These are phyloP conservation scores for Coleophora flavipennella DNA, from an alignment of 2,888 invertebrate genomes.

Conservation along the genomic window DNA sequence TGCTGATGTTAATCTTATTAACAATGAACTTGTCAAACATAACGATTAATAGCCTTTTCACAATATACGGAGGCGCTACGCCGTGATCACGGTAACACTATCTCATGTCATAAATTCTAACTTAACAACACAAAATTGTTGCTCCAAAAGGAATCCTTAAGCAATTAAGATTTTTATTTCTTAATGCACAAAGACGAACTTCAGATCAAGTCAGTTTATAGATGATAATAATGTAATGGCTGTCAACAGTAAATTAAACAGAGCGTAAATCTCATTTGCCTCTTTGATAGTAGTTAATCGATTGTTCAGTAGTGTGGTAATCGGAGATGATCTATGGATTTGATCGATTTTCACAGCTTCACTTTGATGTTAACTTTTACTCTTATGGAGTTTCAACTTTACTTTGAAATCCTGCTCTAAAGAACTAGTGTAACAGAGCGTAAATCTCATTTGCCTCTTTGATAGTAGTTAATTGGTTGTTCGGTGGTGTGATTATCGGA, in stretches of 20 bases:
- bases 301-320: no score
- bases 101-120: slow-evolving; percentile 3
- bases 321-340: not conserved
- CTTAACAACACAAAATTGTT: not conserved
- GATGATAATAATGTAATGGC: not conserved
- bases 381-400: no score
- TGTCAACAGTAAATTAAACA: slow-evolving; percentile 1
- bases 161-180: slow-evolving; percentile 1
- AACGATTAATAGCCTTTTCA: slow-evolving; percentile 9
- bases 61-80: slow-evolving; percentile 1
- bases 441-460: slow-evolving; percentile 11
- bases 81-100: not conserved
- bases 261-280: slow-evolving; percentile 11
- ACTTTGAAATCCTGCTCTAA: no score
- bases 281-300: slow-evolving; percentile 7
- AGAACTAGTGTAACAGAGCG: no score
- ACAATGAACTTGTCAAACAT: slow-evolving; percentile 17
- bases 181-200: not conserved
- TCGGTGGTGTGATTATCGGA: slow-evolving; percentile 4
- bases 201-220: not conserved
- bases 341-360: no score
- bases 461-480: slow-evolving; percentile 9
- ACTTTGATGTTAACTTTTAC: no score
- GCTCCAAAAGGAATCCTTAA: not conserved
- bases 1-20: slow-evolving; percentile 6